These are phyloP conservation scores for Argyrosomus regius DNA, from an alignment of 2,797 vertebrate genomes.

Conservation along the genomic window DNA sequence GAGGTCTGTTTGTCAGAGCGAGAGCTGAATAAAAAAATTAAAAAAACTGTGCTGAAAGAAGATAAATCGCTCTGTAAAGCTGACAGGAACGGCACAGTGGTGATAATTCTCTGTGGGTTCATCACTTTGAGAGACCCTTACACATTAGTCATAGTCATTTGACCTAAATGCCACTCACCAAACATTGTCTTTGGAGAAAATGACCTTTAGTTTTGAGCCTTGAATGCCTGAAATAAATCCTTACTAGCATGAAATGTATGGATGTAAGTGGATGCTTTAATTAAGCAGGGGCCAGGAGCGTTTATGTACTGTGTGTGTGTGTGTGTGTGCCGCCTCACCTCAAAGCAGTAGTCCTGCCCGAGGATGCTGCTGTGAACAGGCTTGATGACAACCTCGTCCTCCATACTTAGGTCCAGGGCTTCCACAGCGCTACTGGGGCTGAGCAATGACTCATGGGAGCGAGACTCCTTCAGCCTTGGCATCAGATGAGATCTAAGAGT, in stretches of 20 bases:
- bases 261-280: background rate
- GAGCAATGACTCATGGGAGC: slow-evolving; percentile 99
- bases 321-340: slow-evolving; percentile 73
- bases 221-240: background rate
- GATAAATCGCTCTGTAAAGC: background rate
- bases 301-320: slow-evolving; percentile 2
- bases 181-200: background rate
- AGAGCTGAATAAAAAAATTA: background rate
- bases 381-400: slow-evolving; percentile 98
- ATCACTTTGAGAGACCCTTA: too few relatives aligned
- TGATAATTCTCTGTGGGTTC: background rate
- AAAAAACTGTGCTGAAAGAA: slow-evolving; percentile 1
- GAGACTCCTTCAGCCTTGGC: slow-evolving; percentile 99
- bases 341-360: slow-evolving; percentile 95
- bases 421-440: slow-evolving; percentile 98
- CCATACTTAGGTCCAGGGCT: slow-evolving; percentile 99
- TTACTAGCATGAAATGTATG: background rate
- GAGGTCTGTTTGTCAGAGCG: background rate
- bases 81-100: background rate
- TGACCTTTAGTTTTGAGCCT: background rate
- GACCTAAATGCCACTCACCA: background rate
- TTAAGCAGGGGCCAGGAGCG: background rate
- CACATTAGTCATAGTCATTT: too few relatives aligned
- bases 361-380: slow-evolving; percentile 99
- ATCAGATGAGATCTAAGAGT: slow-evolving; percentile 97